Conservation (phyloP, 2,113 vertebrate species). For the Rattus rattus region DNA sequence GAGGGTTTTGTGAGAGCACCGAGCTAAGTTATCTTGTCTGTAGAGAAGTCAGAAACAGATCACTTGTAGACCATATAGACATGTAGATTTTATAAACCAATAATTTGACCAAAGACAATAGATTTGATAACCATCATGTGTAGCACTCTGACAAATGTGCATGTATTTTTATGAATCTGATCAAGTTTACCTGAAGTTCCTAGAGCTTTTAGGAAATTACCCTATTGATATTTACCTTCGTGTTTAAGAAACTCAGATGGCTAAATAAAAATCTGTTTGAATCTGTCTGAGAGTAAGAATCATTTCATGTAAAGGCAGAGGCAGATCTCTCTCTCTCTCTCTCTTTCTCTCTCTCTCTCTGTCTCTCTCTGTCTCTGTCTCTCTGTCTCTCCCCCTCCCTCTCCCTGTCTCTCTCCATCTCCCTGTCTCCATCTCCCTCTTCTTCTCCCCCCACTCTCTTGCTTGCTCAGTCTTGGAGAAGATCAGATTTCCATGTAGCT, state of each 20-base stretch:
- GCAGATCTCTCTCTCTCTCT: too few species aligned
- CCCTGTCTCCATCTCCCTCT: neutral
- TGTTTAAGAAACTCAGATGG: slow-evolving; percentile 49
- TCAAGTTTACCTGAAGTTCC: slow-evolving; percentile 29
- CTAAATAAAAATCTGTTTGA: slow-evolving; percentile 20
- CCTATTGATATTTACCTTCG: neutral
- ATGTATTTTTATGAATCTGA: slow-evolving; percentile 15
- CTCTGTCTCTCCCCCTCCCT: neutral
- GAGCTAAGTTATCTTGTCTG: slow-evolving; percentile 34
- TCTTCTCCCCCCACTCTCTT: neutral
- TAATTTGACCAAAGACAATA: neutral
- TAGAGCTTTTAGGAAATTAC: neutral
- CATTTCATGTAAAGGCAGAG: neutral
- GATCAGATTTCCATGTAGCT: neutral
- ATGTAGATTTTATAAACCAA: neutral
- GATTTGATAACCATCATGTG: neutral
- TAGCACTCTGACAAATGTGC: neutral
- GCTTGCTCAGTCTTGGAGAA: neutral
- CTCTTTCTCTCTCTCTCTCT: neutral
- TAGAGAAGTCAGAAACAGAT: slow-evolving; percentile 46
- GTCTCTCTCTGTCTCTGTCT: neutral
- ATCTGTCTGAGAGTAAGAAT: neutral
- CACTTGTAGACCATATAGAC: neutral
- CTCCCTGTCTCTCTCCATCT: neutral
- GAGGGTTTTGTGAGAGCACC: neutral